These are phyloP conservation scores for Galerucella calmariensis DNA, from an alignment of 2,888 invertebrate species.

Conservation along the genomic window DNA sequence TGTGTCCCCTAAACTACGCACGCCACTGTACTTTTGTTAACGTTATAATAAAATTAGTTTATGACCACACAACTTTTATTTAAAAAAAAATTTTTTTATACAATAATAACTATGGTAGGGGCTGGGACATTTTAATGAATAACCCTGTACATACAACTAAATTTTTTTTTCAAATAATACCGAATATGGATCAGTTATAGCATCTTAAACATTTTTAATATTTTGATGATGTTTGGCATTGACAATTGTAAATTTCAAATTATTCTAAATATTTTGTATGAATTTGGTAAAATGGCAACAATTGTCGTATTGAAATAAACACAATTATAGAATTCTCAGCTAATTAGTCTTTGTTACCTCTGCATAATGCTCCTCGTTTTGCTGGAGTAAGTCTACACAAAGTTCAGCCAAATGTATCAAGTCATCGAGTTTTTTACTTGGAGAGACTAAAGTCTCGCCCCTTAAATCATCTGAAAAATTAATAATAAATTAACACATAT, in stretches of 20 bases:
- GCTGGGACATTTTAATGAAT: too few species aligned
- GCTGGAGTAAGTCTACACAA: slow-evolving; percentile 97
- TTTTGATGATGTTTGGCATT: neutral
- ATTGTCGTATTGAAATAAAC: neutral
- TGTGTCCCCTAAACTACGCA: too few species aligned
- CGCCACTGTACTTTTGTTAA: too few species aligned
- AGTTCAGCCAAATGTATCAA: slow-evolving; percentile 96
- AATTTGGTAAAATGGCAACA: neutral
- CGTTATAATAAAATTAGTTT: too few species aligned
- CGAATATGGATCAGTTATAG: too few species aligned
- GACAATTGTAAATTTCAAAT: neutral
- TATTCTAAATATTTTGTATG: neutral
- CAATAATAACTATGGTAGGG: too few species aligned
- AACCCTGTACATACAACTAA: too few species aligned
- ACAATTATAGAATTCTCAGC: neutral
- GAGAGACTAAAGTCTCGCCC: slow-evolving; percentile 85
- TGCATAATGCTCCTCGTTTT: slow-evolving; percentile 99
- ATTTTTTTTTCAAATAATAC: too few species aligned
- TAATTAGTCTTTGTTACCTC: slow-evolving; percentile 77
- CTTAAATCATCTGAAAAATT: slow-evolving; percentile 76
- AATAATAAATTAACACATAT: neutral
- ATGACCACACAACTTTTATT: too few species aligned
- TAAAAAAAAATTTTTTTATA: too few species aligned
- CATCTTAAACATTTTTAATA: too few species aligned
- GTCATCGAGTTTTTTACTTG: slow-evolving; percentile 93